Evolutionary conservation across 2,888 invertebrate species (phyloP).

Genomic region (Pegoplata infirma): DNA sequence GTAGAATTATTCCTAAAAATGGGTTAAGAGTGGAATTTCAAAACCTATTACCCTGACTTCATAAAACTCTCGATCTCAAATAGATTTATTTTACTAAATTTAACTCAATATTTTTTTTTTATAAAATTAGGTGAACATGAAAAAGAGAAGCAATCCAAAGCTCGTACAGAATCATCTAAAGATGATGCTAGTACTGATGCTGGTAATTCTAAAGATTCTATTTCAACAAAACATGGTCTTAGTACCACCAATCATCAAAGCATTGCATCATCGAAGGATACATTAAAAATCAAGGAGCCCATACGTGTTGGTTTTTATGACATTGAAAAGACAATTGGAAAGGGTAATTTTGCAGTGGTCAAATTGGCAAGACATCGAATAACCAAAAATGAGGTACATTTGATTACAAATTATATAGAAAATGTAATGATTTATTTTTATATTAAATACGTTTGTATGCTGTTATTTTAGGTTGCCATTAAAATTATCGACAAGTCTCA

Average conservation of each 20-base stretch:
- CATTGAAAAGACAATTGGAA: slow-evolving; percentile 98
- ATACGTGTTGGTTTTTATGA: slow-evolving; percentile 98
- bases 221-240: slow-evolving; percentile 16
- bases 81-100: slow-evolving; percentile 20
- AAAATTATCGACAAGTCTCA: slow-evolving; percentile 97
- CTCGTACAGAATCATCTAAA: slow-evolving; percentile 32
- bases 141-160: slow-evolving; percentile 42
- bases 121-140: slow-evolving; percentile 54
- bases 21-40: no score
- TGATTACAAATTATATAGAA: no score
- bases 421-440: no score
- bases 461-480: slow-evolving; percentile 93
- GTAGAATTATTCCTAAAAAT: no score
- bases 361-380: slow-evolving; percentile 98
- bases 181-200: slow-evolving; percentile 25
- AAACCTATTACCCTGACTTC: no score
- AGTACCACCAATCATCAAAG: slow-evolving; percentile 23
- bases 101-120: slow-evolving; percentile 62
- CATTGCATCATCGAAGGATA: slow-evolving; percentile 65
- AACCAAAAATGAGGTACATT: slow-evolving; percentile 98
- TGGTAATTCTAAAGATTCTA: slow-evolving; percentile 45
- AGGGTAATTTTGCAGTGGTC: slow-evolving; percentile 99
- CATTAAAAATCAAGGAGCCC: slow-evolving; percentile 80
- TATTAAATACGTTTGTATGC: background rate
- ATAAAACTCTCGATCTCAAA: no score